Evolutionary conservation across 2,113 vertebrate genomes (phyloP).

Genomic region (Papio anubis): DNA sequence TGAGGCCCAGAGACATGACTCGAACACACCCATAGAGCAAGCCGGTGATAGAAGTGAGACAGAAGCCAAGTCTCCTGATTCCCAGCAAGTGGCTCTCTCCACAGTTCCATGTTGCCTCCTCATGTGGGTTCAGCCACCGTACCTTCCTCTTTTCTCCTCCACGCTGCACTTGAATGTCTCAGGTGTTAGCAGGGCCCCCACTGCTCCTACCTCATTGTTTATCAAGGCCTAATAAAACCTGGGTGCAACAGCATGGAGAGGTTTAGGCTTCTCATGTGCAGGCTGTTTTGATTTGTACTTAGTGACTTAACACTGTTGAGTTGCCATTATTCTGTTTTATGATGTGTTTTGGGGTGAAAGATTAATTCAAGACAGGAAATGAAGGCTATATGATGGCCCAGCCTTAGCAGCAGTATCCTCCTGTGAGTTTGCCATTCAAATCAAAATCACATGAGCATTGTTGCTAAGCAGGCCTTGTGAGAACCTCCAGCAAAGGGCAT

Average conservation of each 20-base stretch:
- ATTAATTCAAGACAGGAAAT: conserved; percentile 47
- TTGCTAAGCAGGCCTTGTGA: background rate
- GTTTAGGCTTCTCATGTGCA: background rate
- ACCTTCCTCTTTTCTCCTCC: background rate
- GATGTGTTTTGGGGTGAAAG: conserved; percentile 36
- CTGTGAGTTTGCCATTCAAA: background rate
- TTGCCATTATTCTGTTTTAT: conserved; percentile 52
- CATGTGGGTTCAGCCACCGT: background rate
- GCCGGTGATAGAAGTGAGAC: background rate
- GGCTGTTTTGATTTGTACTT: conserved; percentile 17
- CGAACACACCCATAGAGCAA: background rate
- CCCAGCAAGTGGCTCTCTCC: background rate
- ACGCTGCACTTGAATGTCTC: conserved; percentile 12
- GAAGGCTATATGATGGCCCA: background rate
- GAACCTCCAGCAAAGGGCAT: background rate
- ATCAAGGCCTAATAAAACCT: conserved; percentile 51
- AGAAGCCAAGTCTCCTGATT: background rate
- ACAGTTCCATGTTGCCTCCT: accelerated
- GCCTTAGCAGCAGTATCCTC: background rate
- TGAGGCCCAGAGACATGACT: background rate
- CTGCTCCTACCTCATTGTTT: background rate
- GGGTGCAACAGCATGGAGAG: background rate
- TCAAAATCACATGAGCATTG: background rate
- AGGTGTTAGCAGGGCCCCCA: background rate
- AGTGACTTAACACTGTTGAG: background rate